phyloP scores from a whole-genome alignment of 2,888 invertebrate genomes.

The Eupithecia subfuscata region DNA sequence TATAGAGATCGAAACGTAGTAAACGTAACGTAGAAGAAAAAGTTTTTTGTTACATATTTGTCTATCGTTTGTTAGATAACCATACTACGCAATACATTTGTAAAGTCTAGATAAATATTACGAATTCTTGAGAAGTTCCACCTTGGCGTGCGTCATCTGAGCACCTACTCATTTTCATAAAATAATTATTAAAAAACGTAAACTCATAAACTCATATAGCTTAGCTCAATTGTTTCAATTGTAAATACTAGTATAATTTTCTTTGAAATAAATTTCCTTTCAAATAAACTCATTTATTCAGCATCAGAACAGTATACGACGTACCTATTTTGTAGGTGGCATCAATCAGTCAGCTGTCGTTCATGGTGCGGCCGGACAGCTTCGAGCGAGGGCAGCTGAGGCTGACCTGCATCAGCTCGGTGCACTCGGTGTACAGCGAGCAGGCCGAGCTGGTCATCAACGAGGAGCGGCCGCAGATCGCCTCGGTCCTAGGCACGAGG shows the following conservation, averaged over 20 bases:
- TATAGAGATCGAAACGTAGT: too few relatives aligned
- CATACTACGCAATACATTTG: too few relatives aligned
- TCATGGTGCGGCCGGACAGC: slow-evolving; percentile 85
- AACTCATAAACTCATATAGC: too few relatives aligned
- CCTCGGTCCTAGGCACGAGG: slow-evolving; percentile 88
- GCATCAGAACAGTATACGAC: too few relatives aligned
- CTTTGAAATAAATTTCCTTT: too few relatives aligned
- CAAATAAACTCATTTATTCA: too few relatives aligned
- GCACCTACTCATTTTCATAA: not conserved
- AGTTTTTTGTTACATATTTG: not conserved
- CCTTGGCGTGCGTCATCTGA: too few relatives aligned
- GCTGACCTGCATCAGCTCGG: slow-evolving; percentile 86
- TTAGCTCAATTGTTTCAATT: too few relatives aligned
- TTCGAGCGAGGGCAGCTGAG: slow-evolving; percentile 87
- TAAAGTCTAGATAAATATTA: not conserved
- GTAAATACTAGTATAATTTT: too few relatives aligned
- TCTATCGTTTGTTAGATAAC: too few relatives aligned
- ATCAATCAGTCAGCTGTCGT: slow-evolving; percentile 76
- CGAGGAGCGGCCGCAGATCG: slow-evolving; percentile 89
- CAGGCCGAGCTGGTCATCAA: slow-evolving; percentile 86
- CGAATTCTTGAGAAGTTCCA: not conserved
- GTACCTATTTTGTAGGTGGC: slow-evolving; percentile 70
- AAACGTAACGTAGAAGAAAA: too few relatives aligned
- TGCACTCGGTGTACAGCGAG: slow-evolving; percentile 87
- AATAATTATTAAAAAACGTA: not conserved